These are phyloP conservation scores for Sapajus apella DNA, from an alignment of 2,113 vertebrate genomes.

Conservation along the genomic window DNA sequence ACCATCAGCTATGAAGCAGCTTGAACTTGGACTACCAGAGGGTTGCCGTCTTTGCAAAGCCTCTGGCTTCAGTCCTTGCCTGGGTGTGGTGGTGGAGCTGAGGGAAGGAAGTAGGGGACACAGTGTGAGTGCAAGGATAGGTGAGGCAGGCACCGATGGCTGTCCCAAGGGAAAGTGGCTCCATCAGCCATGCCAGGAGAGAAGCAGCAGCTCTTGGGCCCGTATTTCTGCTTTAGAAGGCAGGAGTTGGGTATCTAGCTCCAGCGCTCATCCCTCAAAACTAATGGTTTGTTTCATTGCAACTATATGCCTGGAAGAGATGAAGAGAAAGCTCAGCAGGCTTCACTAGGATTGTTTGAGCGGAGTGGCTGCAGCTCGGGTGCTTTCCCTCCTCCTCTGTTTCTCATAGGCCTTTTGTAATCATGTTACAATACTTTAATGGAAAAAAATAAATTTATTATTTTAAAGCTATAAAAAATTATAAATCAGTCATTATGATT, in stretches of 20 bases:
- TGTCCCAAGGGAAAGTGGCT: background rate
- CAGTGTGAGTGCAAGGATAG: background rate
- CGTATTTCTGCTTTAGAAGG: background rate
- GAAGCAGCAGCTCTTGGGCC: background rate
- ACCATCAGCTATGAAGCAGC: background rate
- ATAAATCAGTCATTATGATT: background rate
- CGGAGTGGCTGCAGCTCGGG: accelerated
- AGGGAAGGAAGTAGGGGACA: background rate
- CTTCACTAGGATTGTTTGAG: background rate
- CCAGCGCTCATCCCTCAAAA: background rate
- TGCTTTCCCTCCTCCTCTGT: background rate
- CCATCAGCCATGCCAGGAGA: background rate
- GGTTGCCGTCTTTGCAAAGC: background rate
- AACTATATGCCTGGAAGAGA: background rate
- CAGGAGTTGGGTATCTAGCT: background rate
- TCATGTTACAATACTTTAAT: background rate
- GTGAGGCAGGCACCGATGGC: background rate
- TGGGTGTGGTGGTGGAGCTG: background rate
- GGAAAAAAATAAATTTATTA: background rate
- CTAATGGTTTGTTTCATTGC: background rate
- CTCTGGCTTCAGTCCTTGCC: background rate
- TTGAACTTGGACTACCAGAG: background rate
- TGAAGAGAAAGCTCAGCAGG: background rate
- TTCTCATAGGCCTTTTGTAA: background rate
- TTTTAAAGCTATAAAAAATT: conserved; percentile 9